These are phyloP conservation scores for Strongylocentrotus purpuratus DNA, from an alignment of 35 echinoderm and acorn worm genomes.

Conservation along the genomic window DNA sequence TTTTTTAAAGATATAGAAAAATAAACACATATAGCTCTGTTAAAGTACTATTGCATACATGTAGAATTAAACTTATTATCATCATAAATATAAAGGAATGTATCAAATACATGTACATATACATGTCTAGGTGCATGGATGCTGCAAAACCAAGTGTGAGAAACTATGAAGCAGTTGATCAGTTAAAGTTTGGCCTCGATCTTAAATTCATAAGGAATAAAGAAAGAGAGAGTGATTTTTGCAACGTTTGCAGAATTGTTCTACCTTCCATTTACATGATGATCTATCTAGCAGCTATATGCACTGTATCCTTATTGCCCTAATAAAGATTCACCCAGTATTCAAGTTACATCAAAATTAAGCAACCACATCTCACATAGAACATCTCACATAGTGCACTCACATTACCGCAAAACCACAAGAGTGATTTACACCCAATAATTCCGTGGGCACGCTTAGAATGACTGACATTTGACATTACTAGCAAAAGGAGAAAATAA, in stretches of 20 bases:
- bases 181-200: background rate
- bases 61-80: too few relatives aligned
- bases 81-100: background rate
- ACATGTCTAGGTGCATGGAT: background rate
- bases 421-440: background rate
- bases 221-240: background rate
- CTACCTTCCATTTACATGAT: background rate
- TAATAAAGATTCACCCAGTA: background rate
- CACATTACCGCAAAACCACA: constrained; percentile 1
- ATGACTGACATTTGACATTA: background rate
- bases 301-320: background rate
- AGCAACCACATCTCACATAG: background rate
- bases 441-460: background rate
- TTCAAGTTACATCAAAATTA: background rate
- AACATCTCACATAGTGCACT: background rate
- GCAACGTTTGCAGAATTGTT: background rate
- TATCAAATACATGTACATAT: too few relatives aligned
- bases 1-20: too few relatives aligned
- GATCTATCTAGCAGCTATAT: background rate
- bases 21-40: constrained; percentile 62
- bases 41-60: too few relatives aligned
- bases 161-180: background rate
- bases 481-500: background rate
- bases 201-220: too few relatives aligned
- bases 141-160: background rate